phyloP scores from a whole-genome alignment of 1,140 invertebrate species.

The Ips nitidus region DNA sequence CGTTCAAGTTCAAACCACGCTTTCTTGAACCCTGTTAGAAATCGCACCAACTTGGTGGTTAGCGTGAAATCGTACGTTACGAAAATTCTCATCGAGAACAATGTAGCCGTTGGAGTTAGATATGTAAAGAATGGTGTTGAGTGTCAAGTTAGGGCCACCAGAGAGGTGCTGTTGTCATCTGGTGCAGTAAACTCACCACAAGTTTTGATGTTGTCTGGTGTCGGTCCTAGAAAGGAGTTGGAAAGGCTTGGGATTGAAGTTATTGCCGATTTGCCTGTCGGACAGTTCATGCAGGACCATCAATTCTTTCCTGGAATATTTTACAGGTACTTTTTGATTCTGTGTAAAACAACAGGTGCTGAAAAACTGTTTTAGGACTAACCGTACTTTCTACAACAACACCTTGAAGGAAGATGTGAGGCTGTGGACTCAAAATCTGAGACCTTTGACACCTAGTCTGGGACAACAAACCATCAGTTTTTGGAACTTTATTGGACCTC shows the following conservation, averaged over 20 bases:
- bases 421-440: constrained; percentile 10
- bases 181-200: constrained; percentile 55
- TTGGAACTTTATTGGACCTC: constrained; percentile 15
- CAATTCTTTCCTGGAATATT: constrained; percentile 75
- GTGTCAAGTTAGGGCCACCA: constrained; percentile 51
- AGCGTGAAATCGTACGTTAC: constrained; percentile 52
- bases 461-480: constrained; percentile 20
- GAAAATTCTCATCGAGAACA: constrained; percentile 58
- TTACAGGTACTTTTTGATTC: constrained; percentile 7
- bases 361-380: constrained; percentile 12
- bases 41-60: constrained; percentile 60
- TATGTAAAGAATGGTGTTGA: constrained; percentile 51
- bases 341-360: not conserved
- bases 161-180: constrained; percentile 62
- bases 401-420: constrained; percentile 3
- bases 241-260: constrained; percentile 49
- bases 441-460: constrained; percentile 21
- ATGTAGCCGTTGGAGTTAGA: constrained; percentile 63
- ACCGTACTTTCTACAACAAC: constrained; percentile 25
- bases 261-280: constrained; percentile 60
- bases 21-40: constrained; percentile 57
- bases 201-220: constrained; percentile 62
- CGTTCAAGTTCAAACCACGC: constrained; percentile 59
- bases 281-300: constrained; percentile 84
- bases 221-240: constrained; percentile 58